These are phyloP conservation scores for Neogale vison DNA, from an alignment of 2,113 vertebrate genomes.

Conservation along the genomic window DNA sequence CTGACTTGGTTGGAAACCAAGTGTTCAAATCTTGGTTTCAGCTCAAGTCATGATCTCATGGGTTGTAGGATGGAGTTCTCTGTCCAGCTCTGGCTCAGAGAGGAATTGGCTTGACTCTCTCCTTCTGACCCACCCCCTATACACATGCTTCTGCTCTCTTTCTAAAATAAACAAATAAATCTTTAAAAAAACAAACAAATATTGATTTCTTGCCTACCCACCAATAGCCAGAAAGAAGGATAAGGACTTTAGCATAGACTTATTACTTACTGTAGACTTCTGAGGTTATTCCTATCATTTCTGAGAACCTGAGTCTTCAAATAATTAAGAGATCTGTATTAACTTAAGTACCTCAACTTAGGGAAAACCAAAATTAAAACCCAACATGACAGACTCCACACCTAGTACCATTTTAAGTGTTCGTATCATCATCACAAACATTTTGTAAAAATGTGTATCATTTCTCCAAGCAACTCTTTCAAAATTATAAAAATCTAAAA, in stretches of 20 bases:
- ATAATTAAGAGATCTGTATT: background rate
- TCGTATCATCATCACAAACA: background rate
- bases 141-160: background rate
- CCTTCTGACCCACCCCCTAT: background rate
- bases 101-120: background rate
- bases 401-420: background rate
- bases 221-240: background rate
- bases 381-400: background rate
- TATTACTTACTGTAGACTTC: background rate
- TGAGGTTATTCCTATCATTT: background rate
- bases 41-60: background rate
- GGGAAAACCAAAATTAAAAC: background rate
- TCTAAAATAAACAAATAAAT: background rate
- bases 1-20: background rate
- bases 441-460: background rate
- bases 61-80: background rate
- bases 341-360: background rate
- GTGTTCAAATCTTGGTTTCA: background rate
- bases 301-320: background rate
- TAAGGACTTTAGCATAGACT: background rate
- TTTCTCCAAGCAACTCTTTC: background rate
- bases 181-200: background rate
- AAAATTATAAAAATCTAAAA: background rate
- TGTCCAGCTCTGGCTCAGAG: background rate
- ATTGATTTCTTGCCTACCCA: background rate